Evolutionary conservation across 2,888 invertebrate species (phyloP).

Genomic region (Zygogramma bicolorata): DNA sequence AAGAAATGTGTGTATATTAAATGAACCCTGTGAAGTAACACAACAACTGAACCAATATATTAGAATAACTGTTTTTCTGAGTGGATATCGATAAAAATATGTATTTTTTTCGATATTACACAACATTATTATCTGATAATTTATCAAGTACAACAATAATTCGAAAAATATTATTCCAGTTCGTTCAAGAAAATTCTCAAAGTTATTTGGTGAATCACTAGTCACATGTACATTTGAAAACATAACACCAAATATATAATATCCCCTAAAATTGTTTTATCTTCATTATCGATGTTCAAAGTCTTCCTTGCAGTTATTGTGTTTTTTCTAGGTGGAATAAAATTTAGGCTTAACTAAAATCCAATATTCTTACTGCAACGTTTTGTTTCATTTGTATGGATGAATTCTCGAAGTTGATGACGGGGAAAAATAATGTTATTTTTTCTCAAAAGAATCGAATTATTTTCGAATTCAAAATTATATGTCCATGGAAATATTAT

Average conservation of each 20-base stretch:
- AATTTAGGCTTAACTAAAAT: conserved; percentile 37
- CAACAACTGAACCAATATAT: conserved; percentile 55
- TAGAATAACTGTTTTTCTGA: conserved; percentile 26
- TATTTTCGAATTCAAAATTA: no score
- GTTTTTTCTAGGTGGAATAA: conserved; percentile 57
- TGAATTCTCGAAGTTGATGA: not conserved
- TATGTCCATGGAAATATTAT: no score
- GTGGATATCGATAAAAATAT: no score
- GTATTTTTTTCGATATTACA: no score
- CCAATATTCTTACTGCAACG: conserved; percentile 31
- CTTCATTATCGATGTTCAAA: conserved; percentile 44
- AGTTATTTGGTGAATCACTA: conserved; percentile 7
- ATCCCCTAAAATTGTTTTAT: not conserved
- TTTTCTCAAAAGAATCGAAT: no score
- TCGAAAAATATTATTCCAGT: not conserved
- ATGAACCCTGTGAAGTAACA: conserved; percentile 58
- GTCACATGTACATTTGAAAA: conserved; percentile 40
- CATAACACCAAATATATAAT: conserved; percentile 56
- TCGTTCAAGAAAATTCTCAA: not conserved
- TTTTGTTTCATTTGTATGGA: not conserved
- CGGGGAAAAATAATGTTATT: no score
- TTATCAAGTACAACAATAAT: not conserved
- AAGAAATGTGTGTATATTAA: conserved; percentile 59
- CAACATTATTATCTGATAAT: not conserved
- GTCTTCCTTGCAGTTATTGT: conserved; percentile 63